phyloP scores from a whole-genome alignment of 1,140 invertebrate species.

The Brevipalpus yothersi region DNA sequence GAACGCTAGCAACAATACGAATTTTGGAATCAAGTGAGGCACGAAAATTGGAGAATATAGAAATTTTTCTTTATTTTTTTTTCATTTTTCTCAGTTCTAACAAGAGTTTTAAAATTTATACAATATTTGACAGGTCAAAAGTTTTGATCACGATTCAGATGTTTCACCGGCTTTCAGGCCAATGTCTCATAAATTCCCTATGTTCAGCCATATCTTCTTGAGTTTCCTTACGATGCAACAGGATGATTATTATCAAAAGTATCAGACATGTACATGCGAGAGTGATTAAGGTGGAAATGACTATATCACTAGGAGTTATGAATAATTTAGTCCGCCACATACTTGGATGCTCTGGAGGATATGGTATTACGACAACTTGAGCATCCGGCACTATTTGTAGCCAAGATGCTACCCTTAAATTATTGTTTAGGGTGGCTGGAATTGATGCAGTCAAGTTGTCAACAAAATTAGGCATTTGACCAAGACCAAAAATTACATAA shows the following conservation, averaged over 20 bases:
- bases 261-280: conserved; percentile 61
- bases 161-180: conserved; percentile 37
- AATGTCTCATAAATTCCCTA: conserved; percentile 11
- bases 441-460: conserved; percentile 65
- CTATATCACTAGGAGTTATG: conserved; percentile 80
- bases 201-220: conserved; percentile 14
- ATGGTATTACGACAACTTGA: conserved; percentile 82
- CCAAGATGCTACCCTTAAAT: conserved; percentile 25
- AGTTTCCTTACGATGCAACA: conserved; percentile 78
- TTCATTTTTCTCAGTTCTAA: too few relatives aligned
- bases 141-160: neutral
- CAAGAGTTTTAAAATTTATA: too few relatives aligned
- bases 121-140: neutral
- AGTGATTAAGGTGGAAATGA: conserved; percentile 68
- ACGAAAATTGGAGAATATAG: too few relatives aligned
- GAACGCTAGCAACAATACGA: too few relatives aligned
- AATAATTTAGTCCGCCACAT: conserved; percentile 81
- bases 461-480: conserved; percentile 88
- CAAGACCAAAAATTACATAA: conserved; percentile 82
- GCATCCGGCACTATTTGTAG: conserved; percentile 90
- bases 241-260: conserved; percentile 54
- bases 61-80: too few relatives aligned
- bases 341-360: conserved; percentile 42
- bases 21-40: too few relatives aligned
- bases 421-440: conserved; percentile 17